phyloP scores from a whole-genome alignment of 1,140 invertebrate genomes.

The Sycophaga agraensis region DNA sequence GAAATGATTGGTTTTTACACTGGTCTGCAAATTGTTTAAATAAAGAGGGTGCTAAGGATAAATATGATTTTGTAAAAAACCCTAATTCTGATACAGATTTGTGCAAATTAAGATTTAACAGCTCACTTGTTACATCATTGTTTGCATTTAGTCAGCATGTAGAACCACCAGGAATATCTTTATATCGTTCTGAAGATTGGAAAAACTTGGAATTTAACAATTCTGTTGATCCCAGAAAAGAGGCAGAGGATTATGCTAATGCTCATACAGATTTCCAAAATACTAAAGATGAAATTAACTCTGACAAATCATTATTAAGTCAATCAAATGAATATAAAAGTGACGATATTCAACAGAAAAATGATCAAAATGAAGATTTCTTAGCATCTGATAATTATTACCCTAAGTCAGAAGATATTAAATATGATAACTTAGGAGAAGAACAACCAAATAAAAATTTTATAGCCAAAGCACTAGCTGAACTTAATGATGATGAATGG shows the following conservation, averaged over 20 bases:
- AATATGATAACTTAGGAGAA: slow-evolving; percentile 31
- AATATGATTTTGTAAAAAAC: slow-evolving; percentile 58
- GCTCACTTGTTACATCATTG: slow-evolving; percentile 65
- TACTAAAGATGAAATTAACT: background rate
- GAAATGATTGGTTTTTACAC: slow-evolving; percentile 75
- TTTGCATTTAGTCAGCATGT: slow-evolving; percentile 71
- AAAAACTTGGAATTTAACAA: slow-evolving; percentile 54
- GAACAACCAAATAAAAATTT: slow-evolving; percentile 27
- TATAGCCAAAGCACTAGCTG: slow-evolving; percentile 30
- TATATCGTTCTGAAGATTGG: slow-evolving; percentile 53
- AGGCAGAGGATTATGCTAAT: slow-evolving; percentile 48
- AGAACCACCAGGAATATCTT: slow-evolving; percentile 66
- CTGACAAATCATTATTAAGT: background rate
- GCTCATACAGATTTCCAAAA: slow-evolving; percentile 35
- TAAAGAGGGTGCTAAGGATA: slow-evolving; percentile 51
- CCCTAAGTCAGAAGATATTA: slow-evolving; percentile 18
- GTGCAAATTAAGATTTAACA: slow-evolving; percentile 73
- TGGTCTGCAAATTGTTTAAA: slow-evolving; percentile 71
- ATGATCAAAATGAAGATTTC: background rate
- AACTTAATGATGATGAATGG: slow-evolving; percentile 30
- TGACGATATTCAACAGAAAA: background rate
- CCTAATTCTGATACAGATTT: slow-evolving; percentile 69
- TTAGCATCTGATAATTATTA: slow-evolving; percentile 25
- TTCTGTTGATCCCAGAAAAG: slow-evolving; percentile 48
- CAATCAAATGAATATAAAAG: background rate